A percentile compares a stretch with the other conserved stretches of the same genome.
These are phyloP conservation scores for Otolemur garnettii DNA, from an alignment of 2,113 vertebrate genomes.

Conservation along the genomic window DNA sequence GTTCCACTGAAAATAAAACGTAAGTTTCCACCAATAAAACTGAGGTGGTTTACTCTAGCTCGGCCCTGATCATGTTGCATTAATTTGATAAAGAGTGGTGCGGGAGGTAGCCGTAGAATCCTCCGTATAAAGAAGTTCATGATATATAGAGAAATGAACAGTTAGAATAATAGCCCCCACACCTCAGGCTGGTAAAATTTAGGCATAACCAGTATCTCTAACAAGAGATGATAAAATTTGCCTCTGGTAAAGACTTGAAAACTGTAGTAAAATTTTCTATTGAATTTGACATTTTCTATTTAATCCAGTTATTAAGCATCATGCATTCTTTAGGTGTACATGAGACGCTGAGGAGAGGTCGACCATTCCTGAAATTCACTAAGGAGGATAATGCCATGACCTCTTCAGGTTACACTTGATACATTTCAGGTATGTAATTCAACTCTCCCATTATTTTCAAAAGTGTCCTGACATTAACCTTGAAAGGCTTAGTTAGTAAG, in stretches of 20 bases:
- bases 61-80: neutral
- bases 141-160: neutral
- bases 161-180: neutral
- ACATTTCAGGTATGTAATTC: neutral
- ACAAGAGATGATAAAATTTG: constrained; percentile 33
- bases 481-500: constrained; percentile 23
- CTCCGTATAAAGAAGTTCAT: neutral
- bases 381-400: neutral
- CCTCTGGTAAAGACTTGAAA: neutral
- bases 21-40: neutral
- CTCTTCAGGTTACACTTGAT: neutral
- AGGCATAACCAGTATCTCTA: neutral
- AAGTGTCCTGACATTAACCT: constrained; percentile 10
- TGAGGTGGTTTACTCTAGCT: neutral
- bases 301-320: constrained; percentile 1
- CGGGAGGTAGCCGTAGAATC: neutral
- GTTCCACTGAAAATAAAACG: neutral
- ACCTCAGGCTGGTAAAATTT: neutral
- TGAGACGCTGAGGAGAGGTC: neutral
- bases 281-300: neutral
- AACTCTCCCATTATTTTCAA: constrained; percentile 42
- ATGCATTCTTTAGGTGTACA: neutral
- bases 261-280: constrained; percentile 2
- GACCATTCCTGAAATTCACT: constrained; percentile 10
- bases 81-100: neutral